A percentile compares a stretch with the other conserved stretches of the same genome.
Conservation (phyloP, 2,113 vertebrate species). For the Bungarus multicinctus region DNA sequence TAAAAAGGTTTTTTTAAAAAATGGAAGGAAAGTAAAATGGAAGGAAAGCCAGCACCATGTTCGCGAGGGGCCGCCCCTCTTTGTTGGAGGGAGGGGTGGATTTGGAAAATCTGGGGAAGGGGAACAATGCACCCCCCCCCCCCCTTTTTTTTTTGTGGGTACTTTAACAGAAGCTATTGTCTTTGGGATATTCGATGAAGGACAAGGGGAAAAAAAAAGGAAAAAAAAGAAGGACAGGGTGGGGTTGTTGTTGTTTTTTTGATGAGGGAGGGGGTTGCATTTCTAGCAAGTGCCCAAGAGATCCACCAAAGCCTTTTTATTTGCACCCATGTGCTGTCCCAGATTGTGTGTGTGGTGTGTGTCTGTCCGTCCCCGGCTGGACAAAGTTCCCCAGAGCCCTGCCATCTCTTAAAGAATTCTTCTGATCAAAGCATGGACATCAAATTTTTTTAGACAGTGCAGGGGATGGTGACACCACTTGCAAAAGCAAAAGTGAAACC, state of each 20-base stretch:
- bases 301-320: neutral
- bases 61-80: neutral
- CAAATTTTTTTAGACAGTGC: neutral
- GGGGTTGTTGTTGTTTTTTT: neutral
- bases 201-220: no score
- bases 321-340: neutral
- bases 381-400: neutral
- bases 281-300: neutral
- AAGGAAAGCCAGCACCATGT: neutral
- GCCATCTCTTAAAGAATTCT: neutral
- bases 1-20: no score
- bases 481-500: neutral
- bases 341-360: no score
- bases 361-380: rapidly evolving
- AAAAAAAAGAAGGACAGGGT: neutral
- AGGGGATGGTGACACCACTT: neutral
- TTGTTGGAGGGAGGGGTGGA: neutral
- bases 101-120: neutral
- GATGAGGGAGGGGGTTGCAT: no score
- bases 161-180: neutral
- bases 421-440: neutral
- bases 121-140: neutral
- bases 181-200: no score
- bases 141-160: neutral
- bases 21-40: no score